Evolutionary conservation across 30 jellyfish, hydroid and myxozoan species (phyloP).

Genomic region (Aurelia sp.): DNA sequence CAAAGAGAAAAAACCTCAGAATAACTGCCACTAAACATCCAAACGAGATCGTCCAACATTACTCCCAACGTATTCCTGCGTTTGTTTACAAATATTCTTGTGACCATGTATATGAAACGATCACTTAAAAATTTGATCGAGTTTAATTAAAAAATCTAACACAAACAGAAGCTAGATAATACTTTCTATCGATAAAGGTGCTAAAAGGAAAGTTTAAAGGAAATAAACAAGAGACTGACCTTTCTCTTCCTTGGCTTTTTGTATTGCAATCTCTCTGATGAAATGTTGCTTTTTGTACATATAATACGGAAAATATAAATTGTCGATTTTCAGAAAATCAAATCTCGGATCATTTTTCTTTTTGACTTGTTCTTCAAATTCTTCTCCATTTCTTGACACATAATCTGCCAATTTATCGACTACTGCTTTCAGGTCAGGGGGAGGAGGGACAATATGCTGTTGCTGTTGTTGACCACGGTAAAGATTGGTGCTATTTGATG

Average conservation of each 20-base stretch:
- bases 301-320: constrained; percentile 77
- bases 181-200: no score
- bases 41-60: no score
- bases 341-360: constrained; percentile 88
- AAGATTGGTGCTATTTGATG: background rate
- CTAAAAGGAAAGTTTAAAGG: no score
- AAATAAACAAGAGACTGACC: background rate
- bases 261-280: constrained; percentile 14
- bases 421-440: constrained; percentile 87
- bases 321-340: constrained; percentile 65
- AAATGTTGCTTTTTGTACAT: constrained; percentile 56
- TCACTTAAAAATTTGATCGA: no score
- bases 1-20: no score
- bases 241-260: constrained; percentile 31
- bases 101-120: no score
- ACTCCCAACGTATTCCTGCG: no score
- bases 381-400: constrained; percentile 90
- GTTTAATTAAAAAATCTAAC: no score
- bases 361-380: constrained; percentile 79
- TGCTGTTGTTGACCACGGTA: constrained; percentile 4
- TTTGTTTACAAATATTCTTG: no score
- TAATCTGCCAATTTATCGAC: constrained; percentile 87
- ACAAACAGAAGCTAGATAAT: no score
- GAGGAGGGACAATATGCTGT: constrained; percentile 78
- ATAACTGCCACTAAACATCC: no score